Evolutionary conservation across 2,888 invertebrate species (phyloP), one percentile per base, ranked within the genome.

Genomic region (Hypolimnas misippus): DNA sequence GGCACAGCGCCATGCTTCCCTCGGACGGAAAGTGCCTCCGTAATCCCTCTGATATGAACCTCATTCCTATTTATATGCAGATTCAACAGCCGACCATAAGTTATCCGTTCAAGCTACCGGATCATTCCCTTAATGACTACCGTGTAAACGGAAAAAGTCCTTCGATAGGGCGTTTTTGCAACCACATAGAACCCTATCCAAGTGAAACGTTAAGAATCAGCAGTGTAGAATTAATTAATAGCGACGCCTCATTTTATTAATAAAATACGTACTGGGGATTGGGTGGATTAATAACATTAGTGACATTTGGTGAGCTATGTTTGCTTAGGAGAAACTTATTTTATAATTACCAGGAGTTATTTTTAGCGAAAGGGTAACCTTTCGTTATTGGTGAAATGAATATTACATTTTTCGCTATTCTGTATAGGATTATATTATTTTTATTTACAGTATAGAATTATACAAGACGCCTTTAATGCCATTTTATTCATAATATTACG

Each of bases 41-140:
- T 74, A 75, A 83, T 79, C 86, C 84, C 79, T 77, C 73, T 74
- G 72, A 74, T 76, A 75, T 75, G 73, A 75, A 75, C 76, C 84
- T 83, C 85, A 80, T 82, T 86, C 77, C 90, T 88, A 92, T 92
- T 91, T 91, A 90, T 89, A 92, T 92, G 91, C 89, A 91, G 89
- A 92, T 91, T 89, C 84, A 82, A 84, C 78, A 79, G 77, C 85
- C 85, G 79, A 84, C 87, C 90, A 89, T 90, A 92, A 90, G 90
- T 91, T 90, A 89, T 86, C 84, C 87, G 84, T 82, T 85, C 83
- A 78, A 76, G 76, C 74, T 76, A 83, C 83, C 83, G 89, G 87
- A 89, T 90, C 89, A 90, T 84, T 80, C 82, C 81, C 82, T 84
- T 87, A 89, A 89, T 89, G 87, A 86, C 80, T 81, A 81, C 74